A percentile compares a stretch with the other conserved stretches of the same genome.
Conservation (phyloP, 2,888 invertebrate genomes). For the Nebria brevicollis region DNA sequence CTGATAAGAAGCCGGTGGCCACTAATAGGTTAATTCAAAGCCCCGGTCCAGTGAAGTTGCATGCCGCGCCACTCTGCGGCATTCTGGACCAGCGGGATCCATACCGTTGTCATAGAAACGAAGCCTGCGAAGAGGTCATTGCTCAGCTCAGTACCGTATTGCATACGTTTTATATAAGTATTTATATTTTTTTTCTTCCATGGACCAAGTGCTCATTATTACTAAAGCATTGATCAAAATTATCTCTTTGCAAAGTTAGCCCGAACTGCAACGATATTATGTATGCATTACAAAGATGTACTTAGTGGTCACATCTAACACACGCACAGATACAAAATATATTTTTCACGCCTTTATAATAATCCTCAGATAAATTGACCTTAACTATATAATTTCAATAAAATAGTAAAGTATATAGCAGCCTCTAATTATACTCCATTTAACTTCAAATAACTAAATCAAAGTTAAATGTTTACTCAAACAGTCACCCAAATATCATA, state of each 20-base stretch:
- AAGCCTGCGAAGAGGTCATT: slow-evolving; percentile 56
- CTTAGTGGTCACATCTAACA: too few species aligned
- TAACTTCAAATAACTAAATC: too few species aligned
- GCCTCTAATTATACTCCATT: too few species aligned
- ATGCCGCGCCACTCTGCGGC: slow-evolving; percentile 51
- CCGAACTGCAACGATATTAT: too few species aligned
- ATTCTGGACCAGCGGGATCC: slow-evolving; percentile 51
- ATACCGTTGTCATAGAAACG: slow-evolving; percentile 56
- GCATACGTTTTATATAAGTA: background rate
- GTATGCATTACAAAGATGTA: too few species aligned
- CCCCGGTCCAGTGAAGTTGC: slow-evolving; percentile 44
- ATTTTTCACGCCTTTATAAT: too few species aligned
- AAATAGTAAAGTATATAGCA: too few species aligned
- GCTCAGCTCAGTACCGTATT: slow-evolving; percentile 50
- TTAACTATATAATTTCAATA: too few species aligned
- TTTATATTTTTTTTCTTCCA: background rate
- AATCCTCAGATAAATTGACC: too few species aligned
- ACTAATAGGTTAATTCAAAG: slow-evolving; percentile 56
- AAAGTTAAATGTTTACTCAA: too few species aligned
- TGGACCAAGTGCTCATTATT: background rate
- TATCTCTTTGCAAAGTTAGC: background rate
- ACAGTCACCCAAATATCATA: too few species aligned
- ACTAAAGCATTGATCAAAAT: background rate
- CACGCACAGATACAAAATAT: too few species aligned
- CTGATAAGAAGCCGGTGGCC: slow-evolving; percentile 54